phyloP scores from a whole-genome alignment of 2,113 vertebrate genomes.

The Thamnaconus septentrionalis region DNA sequence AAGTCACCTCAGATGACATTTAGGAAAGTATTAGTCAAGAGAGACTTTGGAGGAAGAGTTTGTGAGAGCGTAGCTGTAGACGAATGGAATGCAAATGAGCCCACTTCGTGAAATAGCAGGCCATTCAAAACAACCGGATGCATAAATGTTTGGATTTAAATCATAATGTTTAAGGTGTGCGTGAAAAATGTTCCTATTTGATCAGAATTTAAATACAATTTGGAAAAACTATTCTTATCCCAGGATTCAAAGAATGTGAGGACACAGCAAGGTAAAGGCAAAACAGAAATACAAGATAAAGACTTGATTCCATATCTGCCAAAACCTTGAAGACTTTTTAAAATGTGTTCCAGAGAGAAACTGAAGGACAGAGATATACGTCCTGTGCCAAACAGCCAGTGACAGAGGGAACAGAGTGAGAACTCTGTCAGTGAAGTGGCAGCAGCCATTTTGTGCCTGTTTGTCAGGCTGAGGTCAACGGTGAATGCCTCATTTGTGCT shows the following conservation, averaged over 20 bases:
- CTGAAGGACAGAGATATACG: slow-evolving; percentile 22
- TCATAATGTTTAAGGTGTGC: neutral
- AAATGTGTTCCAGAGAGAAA: slow-evolving; percentile 41
- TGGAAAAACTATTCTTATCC: slow-evolving; percentile 22
- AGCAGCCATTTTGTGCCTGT: slow-evolving; percentile 50
- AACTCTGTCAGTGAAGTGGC: slow-evolving; percentile 3
- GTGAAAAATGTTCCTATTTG: slow-evolving; percentile 7
- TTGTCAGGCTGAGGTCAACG: slow-evolving; percentile 39
- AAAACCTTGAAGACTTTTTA: slow-evolving; percentile 51
- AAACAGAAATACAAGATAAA: slow-evolving; percentile 38
- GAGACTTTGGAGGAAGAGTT: slow-evolving; percentile 10
- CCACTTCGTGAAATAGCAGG: no score
- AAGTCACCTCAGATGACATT: slow-evolving; percentile 2
- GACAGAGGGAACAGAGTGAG: slow-evolving; percentile 46
- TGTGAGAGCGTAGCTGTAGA: neutral
- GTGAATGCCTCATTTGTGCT: slow-evolving; percentile 56
- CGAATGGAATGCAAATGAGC: slow-evolving; percentile 14
- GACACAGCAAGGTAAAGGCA: slow-evolving; percentile 24
- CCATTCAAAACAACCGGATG: neutral
- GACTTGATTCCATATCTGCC: slow-evolving; percentile 45
- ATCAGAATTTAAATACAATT: slow-evolving; percentile 16
- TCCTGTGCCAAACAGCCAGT: slow-evolving; percentile 51
- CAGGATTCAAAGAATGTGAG: slow-evolving; percentile 23
- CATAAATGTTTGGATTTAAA: neutral
- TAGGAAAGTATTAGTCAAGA: slow-evolving; percentile 2